These are phyloP conservation scores for Etheostoma nigrum DNA, from an alignment of 2,797 vertebrate genomes.

Conservation along the genomic window DNA sequence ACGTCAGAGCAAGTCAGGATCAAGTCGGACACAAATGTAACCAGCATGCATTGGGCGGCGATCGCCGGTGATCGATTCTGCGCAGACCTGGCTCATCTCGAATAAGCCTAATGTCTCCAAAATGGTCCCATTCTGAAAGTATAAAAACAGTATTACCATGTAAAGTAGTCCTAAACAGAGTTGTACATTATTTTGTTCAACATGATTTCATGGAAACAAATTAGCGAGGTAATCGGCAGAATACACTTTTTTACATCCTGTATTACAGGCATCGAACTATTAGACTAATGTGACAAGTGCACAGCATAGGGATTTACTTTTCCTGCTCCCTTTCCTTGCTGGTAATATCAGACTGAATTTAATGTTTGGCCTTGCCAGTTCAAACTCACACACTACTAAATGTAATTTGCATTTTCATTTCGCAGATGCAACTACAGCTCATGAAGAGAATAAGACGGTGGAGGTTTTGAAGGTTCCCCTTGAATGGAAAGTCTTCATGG, in stretches of 20 bases:
- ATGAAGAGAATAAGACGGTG: slow-evolving; percentile 64
- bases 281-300: slow-evolving; percentile 57
- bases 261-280: slow-evolving; percentile 50
- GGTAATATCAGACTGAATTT: slow-evolving; percentile 76
- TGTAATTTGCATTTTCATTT: slow-evolving; percentile 84
- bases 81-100: too few relatives aligned
- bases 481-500: slow-evolving; percentile 66
- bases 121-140: slow-evolving; percentile 14
- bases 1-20: too few relatives aligned
- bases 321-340: slow-evolving; percentile 59
- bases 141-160: slow-evolving; percentile 23
- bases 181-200: slow-evolving; percentile 40
- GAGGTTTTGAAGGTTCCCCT: slow-evolving; percentile 64
- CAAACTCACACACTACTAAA: slow-evolving; percentile 69
- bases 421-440: slow-evolving; percentile 77
- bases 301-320: slow-evolving; percentile 42
- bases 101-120: neutral
- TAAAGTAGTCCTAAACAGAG: slow-evolving; percentile 46
- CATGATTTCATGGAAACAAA: slow-evolving; percentile 35
- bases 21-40: too few relatives aligned
- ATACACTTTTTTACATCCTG: slow-evolving; percentile 60
- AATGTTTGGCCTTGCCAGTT: slow-evolving; percentile 80
- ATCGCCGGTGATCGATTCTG: too few relatives aligned
- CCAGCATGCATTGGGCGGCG: too few relatives aligned
- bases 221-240: slow-evolving; percentile 52